Percentiles rank a stretch among this genome's conserved stretches.
Evolutionary conservation across 2,797 vertebrate species (phyloP).

Genomic region (Pantherophis vulpinus): DNA sequence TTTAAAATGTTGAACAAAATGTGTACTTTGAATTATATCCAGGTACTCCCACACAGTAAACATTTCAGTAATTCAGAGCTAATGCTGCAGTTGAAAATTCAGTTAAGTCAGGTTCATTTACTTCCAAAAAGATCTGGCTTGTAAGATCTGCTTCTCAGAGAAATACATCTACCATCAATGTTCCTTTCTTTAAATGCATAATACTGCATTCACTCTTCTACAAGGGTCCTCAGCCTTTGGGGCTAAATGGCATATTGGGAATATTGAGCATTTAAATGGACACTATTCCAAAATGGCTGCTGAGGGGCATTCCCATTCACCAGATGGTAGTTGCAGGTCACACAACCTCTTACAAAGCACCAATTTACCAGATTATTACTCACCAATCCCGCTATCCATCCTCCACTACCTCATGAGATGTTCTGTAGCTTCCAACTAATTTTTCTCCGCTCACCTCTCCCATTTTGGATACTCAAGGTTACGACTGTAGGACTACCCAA

Average conservation of each 20-base stretch:
- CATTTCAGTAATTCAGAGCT: not conserved
- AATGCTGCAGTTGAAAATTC: not conserved
- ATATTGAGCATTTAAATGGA: not conserved
- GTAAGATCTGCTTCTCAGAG: not conserved
- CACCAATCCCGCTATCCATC: not conserved
- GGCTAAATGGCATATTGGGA: not conserved
- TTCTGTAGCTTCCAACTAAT: not conserved
- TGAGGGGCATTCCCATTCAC: not conserved
- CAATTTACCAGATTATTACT: not conserved
- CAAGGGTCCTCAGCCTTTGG: not conserved
- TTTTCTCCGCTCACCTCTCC: not conserved
- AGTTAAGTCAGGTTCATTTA: not conserved
- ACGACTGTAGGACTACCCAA: not conserved
- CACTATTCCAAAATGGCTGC: not conserved
- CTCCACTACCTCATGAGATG: not conserved
- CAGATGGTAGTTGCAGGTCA: not conserved
- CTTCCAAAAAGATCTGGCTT: not conserved
- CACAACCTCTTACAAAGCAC: not conserved
- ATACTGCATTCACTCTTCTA: not conserved
- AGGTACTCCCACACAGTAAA: not conserved
- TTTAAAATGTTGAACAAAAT: constrained; percentile 27
- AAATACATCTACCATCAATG: not conserved
- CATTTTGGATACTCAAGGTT: not conserved
- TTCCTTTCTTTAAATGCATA: not conserved
- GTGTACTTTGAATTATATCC: constrained; percentile 8